phyloP scores from a whole-genome alignment of 2,797 vertebrate genomes.

The Micropoecilia bifurca region DNA sequence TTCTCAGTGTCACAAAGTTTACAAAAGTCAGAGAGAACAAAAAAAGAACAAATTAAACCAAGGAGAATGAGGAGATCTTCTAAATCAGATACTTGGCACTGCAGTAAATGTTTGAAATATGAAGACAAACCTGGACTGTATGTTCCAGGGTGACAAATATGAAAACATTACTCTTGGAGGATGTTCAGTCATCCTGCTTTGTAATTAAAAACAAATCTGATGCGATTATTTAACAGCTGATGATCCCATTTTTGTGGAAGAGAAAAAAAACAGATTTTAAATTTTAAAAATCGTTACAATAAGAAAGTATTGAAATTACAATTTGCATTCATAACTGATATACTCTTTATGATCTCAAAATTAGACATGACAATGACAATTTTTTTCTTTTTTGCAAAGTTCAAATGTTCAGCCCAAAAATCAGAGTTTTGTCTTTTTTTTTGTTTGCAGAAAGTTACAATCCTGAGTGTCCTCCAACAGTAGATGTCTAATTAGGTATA shows the following conservation, averaged over 20 bases:
- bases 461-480: background rate
- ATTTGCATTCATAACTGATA: background rate
- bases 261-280: background rate
- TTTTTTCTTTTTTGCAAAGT: background rate
- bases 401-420: no score
- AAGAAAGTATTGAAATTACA: background rate
- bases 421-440: background rate
- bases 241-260: background rate
- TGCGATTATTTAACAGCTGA: background rate
- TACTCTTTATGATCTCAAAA: background rate
- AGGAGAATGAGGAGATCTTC: background rate
- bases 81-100: background rate
- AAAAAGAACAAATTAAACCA: background rate
- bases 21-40: slow-evolving; percentile 38
- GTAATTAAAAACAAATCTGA: background rate
- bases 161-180: background rate
- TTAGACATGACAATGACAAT: background rate
- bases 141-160: background rate
- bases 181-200: background rate
- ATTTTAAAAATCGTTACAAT: background rate
- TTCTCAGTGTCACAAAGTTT: slow-evolving; percentile 46
- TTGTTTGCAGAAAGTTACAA: background rate
- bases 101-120: background rate
- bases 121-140: background rate
- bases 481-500: background rate